A percentile compares a stretch with the other conserved stretches of the same genome.
phyloP scores from a whole-genome alignment of 2,113 vertebrate species.

The Tupaia tana region DNA sequence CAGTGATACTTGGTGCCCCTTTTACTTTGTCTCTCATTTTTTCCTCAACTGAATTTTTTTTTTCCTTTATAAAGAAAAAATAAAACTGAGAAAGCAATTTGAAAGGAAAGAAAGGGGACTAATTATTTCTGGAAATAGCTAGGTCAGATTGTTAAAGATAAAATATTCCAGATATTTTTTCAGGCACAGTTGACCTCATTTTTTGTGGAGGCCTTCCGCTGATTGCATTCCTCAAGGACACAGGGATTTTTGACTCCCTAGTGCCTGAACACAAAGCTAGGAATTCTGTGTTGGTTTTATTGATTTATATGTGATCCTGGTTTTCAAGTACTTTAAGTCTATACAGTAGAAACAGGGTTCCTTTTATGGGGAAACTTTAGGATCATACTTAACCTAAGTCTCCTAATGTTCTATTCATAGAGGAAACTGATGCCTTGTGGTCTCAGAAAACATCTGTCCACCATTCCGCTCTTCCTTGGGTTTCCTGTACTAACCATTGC shows the following conservation, averaged over 20 bases:
- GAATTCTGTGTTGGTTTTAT: constrained; percentile 21
- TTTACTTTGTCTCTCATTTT: neutral
- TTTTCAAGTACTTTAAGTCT: constrained; percentile 24
- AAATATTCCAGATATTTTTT: constrained; percentile 27
- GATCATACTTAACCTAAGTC: neutral
- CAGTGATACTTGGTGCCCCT: neutral
- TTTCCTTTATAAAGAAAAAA: neutral
- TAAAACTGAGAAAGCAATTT: neutral
- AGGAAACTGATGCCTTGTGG: constrained; percentile 11
- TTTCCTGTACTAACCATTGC: constrained; percentile 44
- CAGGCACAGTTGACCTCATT: neutral
- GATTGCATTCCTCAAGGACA: neutral
- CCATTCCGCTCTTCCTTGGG: neutral
- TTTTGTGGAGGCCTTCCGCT: neutral
- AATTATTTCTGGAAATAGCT: constrained; percentile 19
- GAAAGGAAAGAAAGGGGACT: neutral
- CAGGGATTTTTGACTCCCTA: neutral
- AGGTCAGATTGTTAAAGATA: constrained; percentile 13
- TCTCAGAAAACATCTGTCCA: constrained; percentile 1
- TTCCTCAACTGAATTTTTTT: neutral
- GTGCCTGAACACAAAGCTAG: neutral
- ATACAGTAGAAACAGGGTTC: neutral
- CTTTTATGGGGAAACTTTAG: constrained; percentile 6
- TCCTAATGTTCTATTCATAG: neutral
- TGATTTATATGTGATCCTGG: constrained; percentile 33